These are phyloP conservation scores for Diabrotica balteata DNA, from an alignment of 2,888 invertebrate species.

Conservation along the genomic window DNA sequence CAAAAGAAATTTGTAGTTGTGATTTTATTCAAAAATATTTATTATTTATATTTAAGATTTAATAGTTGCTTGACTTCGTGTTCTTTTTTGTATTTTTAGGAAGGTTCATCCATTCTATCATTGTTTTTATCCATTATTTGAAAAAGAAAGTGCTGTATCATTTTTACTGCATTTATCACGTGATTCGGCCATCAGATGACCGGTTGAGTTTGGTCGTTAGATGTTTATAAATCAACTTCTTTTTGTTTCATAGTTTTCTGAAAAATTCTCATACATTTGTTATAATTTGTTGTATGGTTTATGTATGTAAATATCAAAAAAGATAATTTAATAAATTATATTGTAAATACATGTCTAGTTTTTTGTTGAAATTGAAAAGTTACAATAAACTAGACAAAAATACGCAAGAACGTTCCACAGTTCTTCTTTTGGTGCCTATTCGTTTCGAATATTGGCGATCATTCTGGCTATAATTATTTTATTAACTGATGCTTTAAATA, in stretches of 20 bases:
- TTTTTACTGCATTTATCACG: slow-evolving; percentile 32
- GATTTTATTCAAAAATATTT: background rate
- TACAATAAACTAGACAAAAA: no score
- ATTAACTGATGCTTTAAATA: no score
- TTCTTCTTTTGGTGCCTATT: no score
- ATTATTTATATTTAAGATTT: slow-evolving; percentile 4
- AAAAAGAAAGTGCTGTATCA: background rate
- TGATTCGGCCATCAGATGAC: slow-evolving; percentile 12
- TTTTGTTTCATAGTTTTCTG: slow-evolving; percentile 12
- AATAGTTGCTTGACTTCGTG: slow-evolving; percentile 14
- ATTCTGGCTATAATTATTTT: no score
- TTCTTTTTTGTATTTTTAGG: slow-evolving; percentile 2
- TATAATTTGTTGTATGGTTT: slow-evolving; percentile 23
- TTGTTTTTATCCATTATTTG: background rate
- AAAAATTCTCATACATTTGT: slow-evolving; percentile 26
- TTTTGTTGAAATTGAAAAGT: no score
- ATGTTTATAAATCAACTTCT: slow-evolving; percentile 19
- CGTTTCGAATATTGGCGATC: no score
- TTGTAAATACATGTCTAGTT: slow-evolving; percentile 25
- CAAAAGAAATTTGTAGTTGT: slow-evolving; percentile 6
- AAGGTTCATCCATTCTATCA: background rate
- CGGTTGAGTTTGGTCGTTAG: slow-evolving; percentile 12
- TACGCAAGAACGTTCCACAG: no score
- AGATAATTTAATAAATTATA: slow-evolving; percentile 35
- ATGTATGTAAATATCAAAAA: slow-evolving; percentile 34